Evolutionary conservation across 2,888 invertebrate genomes (phyloP), one percentile per base, ranked within the genome.

Genomic region (Amaurobius ferox): DNA sequence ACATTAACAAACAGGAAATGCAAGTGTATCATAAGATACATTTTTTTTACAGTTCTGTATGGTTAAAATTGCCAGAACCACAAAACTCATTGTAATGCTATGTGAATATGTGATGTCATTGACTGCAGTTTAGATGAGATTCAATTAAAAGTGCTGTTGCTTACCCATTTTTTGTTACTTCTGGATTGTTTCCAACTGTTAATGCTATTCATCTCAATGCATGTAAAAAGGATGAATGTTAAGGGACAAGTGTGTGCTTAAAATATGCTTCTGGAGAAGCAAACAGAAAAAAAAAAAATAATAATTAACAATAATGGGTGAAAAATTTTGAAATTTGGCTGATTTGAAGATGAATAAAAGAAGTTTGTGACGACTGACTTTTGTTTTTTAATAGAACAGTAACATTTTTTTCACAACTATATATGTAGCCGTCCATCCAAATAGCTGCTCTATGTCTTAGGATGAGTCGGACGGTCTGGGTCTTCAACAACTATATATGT

Each of bases 261-360:
- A 64, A 64, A 29, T 16, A 29, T 29, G 64, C 29, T 64, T 64
- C 29, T 6, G 1, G 23, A 23, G 55, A 55, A 55, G 55, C 55
- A 23, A 23, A 44, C 9, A 35, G 11, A 35, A 35, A 35, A 35
- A 35, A 2, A 44, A 5, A 55, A 55, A 55, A 35, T 35, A 35
- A 35, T 5, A 55, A 55, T 55, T 23, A 55, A 23, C 23, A 55
- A 3, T n/a, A 23, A 55, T 23, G 55, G 19, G 2, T 55, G 55
- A 55, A 64, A 23, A 64, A 29, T 64, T 64, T 64, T 64, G 64
- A 30, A 64, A 64, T 64, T 64, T 64, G 30, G 29, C 64, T 30
- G 13, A 30, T 64, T 64, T 64, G 64, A 70, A 26, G 74, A 48
- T 74, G 68, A 81, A 81, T 81, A 81, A 64, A 81, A 79, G 66